Percentiles rank a stretch among this genome's conserved stretches.
These are phyloP conservation scores for Erythrolamprus reginae DNA, from an alignment of 2,113 vertebrate genomes.

Conservation along the genomic window DNA sequence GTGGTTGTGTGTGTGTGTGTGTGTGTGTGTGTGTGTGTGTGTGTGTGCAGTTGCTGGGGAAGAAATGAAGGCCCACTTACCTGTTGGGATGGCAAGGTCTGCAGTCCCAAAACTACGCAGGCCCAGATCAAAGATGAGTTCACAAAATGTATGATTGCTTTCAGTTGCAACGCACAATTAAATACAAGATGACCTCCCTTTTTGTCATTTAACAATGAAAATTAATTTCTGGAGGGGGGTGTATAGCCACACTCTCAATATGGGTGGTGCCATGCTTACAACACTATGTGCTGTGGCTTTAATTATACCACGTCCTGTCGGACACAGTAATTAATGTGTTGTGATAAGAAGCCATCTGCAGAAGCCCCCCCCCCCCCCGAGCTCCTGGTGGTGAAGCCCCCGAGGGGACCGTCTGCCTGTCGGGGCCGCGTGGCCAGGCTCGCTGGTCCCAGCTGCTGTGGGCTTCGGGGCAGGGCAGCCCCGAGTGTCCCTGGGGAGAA, in stretches of 20 bases:
- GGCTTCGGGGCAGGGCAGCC: no score
- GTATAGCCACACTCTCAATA: background rate
- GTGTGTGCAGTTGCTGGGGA: background rate
- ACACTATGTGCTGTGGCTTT: background rate
- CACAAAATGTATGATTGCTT: background rate
- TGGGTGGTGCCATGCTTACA: background rate
- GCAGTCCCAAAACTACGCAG: background rate
- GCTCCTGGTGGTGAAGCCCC: background rate
- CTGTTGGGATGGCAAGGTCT: background rate
- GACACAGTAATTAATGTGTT: background rate
- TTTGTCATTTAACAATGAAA: background rate
- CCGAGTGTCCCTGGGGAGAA: no score
- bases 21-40: no score
- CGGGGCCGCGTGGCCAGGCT: no score
- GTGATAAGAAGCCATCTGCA: background rate
- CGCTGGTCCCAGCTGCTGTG: background rate
- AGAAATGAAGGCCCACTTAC: background rate
- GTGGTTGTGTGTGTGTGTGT: no score
- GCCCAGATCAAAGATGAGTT: background rate
- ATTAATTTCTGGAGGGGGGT: background rate
- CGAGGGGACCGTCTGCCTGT: background rate
- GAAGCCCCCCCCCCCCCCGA: no score
- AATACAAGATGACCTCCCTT: background rate
- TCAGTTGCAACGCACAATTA: background rate
- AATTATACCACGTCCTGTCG: background rate